Evolutionary conservation across 1,140 invertebrate species (phyloP), one percentile per base, ranked within the genome.

Genomic region (Papilio xuthus): DNA sequence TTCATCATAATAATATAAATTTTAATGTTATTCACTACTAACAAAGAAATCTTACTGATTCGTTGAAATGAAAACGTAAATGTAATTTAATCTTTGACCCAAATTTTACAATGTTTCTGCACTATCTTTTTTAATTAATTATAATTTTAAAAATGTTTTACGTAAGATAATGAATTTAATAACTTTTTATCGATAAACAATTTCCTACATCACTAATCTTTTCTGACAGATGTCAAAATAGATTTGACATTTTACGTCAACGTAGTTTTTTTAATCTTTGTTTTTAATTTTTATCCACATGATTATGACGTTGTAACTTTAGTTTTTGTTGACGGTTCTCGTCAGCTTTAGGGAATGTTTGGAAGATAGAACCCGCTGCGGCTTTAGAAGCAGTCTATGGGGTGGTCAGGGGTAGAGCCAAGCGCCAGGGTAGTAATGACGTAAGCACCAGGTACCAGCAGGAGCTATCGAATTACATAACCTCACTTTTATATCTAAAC

Each of bases 381-480:
- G 74, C 53, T 60, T 32, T 76, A 56, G 50, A 60, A 76, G 74
- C 74, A 76, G 74, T 76, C 10, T 67, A n/a, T 76, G 32, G 74
- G 74, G 74, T 75, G 47, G 71, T 74, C 26, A 13, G 37, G 53
- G 53, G 74, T 73, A 56, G 28, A 76, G 72, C 28, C 47, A 75
- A 75, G 72, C 41, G 28, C 41, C 53, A 67, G 73, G 74, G 80
- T 67, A 56, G n/a, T 56, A 76, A 83, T 71, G 80, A 80, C 73
- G 72, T 74, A 84, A 85, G 83, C 83, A 82, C 84, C 82, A 79
- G 81, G 78, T 76, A 76, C 74, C 74, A 42, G 41, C 32, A 42
- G 10, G 2, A 23, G 32, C 53, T 20, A 76, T 63, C 74, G 53
- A 63, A 76, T 60, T 76, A 63, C 23, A 76, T 63, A 76, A 76